Percentiles rank a stretch among this genome's conserved stretches.
Evolutionary conservation across 1,140 invertebrate species (phyloP).

Genomic region (Tribolium madens): DNA sequence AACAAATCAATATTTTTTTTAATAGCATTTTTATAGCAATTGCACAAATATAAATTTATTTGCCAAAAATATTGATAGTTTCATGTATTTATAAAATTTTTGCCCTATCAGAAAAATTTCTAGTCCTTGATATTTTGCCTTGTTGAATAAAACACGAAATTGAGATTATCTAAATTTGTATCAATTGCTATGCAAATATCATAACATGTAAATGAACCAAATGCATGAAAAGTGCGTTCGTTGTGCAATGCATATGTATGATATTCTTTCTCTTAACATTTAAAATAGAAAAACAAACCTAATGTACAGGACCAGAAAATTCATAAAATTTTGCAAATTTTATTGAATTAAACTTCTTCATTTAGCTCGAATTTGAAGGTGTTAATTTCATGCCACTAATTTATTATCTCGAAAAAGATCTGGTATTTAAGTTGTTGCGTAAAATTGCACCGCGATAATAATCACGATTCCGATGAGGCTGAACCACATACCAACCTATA

Average conservation of each 20-base stretch:
- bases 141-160: constrained; percentile 22
- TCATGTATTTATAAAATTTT: not conserved
- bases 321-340: not conserved
- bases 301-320: not conserved
- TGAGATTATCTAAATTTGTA: constrained; percentile 31
- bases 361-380: constrained; percentile 1
- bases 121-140: constrained; percentile 1
- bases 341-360: not conserved
- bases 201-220: constrained; percentile 19
- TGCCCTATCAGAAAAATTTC: not conserved
- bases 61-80: no score
- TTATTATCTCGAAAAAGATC: constrained; percentile 6
- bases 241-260: not conserved
- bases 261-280: constrained; percentile 6
- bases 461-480: constrained; percentile 1
- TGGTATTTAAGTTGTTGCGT: constrained; percentile 26
- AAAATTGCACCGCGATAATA: not conserved
- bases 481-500: not conserved
- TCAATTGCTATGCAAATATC: constrained; percentile 14
- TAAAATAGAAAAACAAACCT: not conserved
- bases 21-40: no score
- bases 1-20: no score
- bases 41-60: no score
- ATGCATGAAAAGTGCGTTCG: not conserved
- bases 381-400: constrained; percentile 12